Conservation (phyloP, 2,888 invertebrate species). For the Periphyllus acericola region DNA sequence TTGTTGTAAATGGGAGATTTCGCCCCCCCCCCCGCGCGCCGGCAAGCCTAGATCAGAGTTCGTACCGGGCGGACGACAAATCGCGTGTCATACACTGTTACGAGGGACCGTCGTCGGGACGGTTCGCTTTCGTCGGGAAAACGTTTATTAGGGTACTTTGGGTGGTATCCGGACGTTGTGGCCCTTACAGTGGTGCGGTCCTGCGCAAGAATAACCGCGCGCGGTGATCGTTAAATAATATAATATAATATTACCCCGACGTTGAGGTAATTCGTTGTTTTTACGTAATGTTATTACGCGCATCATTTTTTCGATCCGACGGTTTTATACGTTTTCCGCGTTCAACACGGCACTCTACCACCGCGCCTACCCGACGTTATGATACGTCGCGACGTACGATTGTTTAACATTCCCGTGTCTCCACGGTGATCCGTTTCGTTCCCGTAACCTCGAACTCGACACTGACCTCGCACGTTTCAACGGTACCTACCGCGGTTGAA, state of each 20-base stretch:
- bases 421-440: not conserved
- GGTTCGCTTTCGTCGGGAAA: conserved; percentile 36
- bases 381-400: not conserved
- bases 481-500: not conserved
- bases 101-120: not conserved
- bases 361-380: not conserved
- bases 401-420: not conserved
- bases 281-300: not conserved
- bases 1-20: conserved; percentile 20
- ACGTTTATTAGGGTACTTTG: conserved; percentile 40
- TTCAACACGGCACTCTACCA: not conserved
- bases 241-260: not conserved
- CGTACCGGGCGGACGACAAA: conserved; percentile 41
- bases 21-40: not conserved
- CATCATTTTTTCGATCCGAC: not conserved
- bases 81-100: conserved; percentile 42
- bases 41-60: not conserved
- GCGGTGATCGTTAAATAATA: not conserved
- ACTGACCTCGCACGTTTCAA: conserved; percentile 17
- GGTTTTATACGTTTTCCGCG: not conserved
- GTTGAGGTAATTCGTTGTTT: not conserved
- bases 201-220: conserved; percentile 4
- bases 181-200: not conserved
- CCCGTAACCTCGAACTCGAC: not conserved
- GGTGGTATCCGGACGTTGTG: conserved; percentile 39